Evolutionary conservation across 2,888 invertebrate genomes (phyloP).

Genomic region (Drosophila mercatorum): DNA sequence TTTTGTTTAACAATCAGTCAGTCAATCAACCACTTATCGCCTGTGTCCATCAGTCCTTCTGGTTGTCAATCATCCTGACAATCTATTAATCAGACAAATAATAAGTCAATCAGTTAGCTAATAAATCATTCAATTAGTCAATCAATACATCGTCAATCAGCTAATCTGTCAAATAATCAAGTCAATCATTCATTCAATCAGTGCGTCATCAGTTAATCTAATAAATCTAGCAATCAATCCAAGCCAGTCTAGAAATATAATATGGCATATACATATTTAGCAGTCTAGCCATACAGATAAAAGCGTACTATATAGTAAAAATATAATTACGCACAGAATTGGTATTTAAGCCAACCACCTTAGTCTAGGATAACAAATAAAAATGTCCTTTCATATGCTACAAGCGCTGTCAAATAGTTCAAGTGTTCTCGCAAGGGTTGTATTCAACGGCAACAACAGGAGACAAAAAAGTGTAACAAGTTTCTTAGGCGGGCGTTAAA

Average conservation of each 20-base stretch:
- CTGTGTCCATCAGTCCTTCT: not conserved
- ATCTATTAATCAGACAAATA: not conserved
- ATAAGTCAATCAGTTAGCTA: not conserved
- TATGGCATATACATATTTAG: not conserved
- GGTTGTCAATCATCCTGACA: not conserved
- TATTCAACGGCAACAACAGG: constrained; percentile 7
- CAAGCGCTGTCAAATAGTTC: constrained; percentile 13
- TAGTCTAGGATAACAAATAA: not conserved
- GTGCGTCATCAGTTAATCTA: not conserved
- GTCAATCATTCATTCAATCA: not conserved
- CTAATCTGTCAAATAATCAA: no score
- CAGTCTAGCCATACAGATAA: not conserved
- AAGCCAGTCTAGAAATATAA: not conserved
- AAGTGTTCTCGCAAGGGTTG: not conserved
- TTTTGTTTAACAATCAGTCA: not conserved
- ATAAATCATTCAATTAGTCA: not conserved
- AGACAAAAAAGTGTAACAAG: constrained; percentile 42
- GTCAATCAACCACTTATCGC: not conserved
- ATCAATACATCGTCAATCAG: not conserved
- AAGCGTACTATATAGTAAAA: not conserved
- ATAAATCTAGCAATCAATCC: not conserved
- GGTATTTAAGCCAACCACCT: not conserved
- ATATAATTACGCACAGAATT: not conserved
- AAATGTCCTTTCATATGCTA: not conserved
- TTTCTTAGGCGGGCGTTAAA: constrained; percentile 25